These are phyloP conservation scores for Taenioides sp. DNA, from an alignment of 2,797 vertebrate genomes.

Conservation along the genomic window DNA sequence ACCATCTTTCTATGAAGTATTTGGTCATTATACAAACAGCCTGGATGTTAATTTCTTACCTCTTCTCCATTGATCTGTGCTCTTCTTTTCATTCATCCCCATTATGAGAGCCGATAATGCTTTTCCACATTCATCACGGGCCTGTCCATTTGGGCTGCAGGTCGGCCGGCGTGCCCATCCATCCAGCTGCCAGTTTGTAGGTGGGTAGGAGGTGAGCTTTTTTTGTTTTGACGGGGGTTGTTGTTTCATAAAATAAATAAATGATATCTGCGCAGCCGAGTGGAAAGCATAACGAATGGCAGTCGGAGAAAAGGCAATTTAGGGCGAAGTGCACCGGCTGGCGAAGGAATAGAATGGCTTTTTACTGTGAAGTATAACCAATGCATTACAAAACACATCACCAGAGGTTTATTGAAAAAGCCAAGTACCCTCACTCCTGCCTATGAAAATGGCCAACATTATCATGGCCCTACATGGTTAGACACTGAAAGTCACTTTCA, in stretches of 20 bases:
- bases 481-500: conserved; percentile 76
- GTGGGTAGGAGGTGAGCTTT: conserved; percentile 47
- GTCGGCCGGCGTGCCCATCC: conserved; percentile 36
- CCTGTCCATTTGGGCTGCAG: conserved; percentile 24
- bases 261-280: conserved; percentile 77
- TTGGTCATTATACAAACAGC: conserved; percentile 45
- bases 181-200: conserved; percentile 47
- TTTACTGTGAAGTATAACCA: conserved; percentile 82
- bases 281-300: conserved; percentile 81
- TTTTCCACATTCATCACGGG: conserved; percentile 36
- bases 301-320: conserved; percentile 79
- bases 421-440: conserved; percentile 63
- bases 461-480: conserved; percentile 76
- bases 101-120: conserved; percentile 39
- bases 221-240: conserved; percentile 71
- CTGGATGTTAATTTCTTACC: conserved; percentile 56
- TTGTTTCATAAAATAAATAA: conserved; percentile 83
- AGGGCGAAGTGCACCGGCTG: conserved; percentile 73
- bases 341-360: conserved; percentile 75
- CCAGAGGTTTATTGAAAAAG: conserved; percentile 79
- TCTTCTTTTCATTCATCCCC: conserved; percentile 32
- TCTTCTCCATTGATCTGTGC: conserved; percentile 35
- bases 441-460: conserved; percentile 75
- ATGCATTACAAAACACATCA: conserved; percentile 84
- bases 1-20: conserved; percentile 46